Percentiles rank a stretch among this genome's conserved stretches.
These are phyloP conservation scores for Pipistrellus pipistrellus DNA, from an alignment of 2,797 vertebrate species.

Conservation along the genomic window DNA sequence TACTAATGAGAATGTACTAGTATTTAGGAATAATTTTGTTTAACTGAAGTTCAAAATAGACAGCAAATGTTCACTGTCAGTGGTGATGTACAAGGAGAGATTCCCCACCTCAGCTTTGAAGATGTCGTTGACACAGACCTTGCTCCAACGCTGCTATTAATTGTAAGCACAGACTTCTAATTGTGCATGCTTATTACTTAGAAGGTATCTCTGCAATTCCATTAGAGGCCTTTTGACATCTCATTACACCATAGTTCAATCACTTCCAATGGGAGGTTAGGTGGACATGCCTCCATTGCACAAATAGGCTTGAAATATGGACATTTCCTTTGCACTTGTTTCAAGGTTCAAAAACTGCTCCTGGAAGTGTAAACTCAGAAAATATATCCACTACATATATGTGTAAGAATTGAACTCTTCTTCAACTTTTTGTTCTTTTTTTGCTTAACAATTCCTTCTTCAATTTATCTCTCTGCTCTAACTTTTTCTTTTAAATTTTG, in stretches of 20 bases:
- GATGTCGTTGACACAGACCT: not conserved
- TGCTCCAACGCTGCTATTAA: not conserved
- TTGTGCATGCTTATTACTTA: not conserved
- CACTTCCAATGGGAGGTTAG: not conserved
- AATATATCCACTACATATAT: not conserved
- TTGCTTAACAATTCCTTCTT: not conserved
- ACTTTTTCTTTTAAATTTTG: not conserved
- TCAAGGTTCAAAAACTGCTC: not conserved
- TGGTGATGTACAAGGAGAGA: not conserved
- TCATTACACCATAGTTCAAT: not conserved
- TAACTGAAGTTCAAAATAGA: not conserved
- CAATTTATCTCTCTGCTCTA: not conserved
- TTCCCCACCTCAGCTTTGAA: not conserved
- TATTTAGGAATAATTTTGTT: conserved; percentile 11
- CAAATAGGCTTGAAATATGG: not conserved
- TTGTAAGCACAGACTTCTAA: not conserved
- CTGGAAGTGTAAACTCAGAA: not conserved
- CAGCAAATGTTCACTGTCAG: not conserved
- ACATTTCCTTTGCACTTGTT: conserved; percentile 23
- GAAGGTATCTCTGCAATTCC: conserved; percentile 15
- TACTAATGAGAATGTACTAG: not conserved
- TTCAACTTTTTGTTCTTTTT: not conserved
- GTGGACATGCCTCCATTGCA: not conserved
- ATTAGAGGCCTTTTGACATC: not conserved
- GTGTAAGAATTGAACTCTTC: not conserved